phyloP scores from a whole-genome alignment of 2,888 invertebrate genomes.

The Tricholauxania praeusta region DNA sequence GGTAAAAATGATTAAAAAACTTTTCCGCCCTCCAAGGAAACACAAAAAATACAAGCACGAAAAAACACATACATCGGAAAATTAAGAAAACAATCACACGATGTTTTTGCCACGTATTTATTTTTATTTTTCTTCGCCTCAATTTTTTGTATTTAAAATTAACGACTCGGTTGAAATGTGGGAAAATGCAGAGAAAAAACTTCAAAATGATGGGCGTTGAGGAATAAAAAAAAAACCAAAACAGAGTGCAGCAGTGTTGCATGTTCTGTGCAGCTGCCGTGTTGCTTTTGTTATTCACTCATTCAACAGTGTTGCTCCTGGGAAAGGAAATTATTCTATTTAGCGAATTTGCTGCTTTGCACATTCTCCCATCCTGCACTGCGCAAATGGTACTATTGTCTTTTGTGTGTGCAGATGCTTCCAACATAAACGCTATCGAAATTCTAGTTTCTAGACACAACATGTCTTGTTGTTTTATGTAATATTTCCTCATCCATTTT shows the following conservation, averaged over 20 bases:
- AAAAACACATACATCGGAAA: conserved; percentile 33
- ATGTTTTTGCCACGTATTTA: conserved; percentile 16
- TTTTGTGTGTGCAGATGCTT: too few species aligned
- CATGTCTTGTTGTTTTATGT: conserved; percentile 19
- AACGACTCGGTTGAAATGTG: conserved; percentile 5
- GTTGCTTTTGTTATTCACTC: neutral
- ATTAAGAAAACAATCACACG: conserved; percentile 30
- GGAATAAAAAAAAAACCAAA: neutral
- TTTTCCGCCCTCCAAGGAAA: conserved; percentile 52
- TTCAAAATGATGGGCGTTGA: neutral
- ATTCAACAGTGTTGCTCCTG: too few species aligned
- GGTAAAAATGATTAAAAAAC: conserved; percentile 60
- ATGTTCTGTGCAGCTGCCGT: conserved; percentile 26
- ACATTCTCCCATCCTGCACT: too few species aligned
- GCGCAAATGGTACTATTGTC: too few species aligned
- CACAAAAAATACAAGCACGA: conserved; percentile 51
- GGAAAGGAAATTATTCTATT: too few species aligned
- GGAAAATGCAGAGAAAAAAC: neutral
- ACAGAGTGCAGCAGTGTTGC: conserved; percentile 9
- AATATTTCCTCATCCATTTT: conserved; percentile 2
- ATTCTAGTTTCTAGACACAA: neutral
- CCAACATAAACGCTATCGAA: too few species aligned
- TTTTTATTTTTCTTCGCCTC: conserved; percentile 2
- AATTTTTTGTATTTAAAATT: conserved; percentile 24
- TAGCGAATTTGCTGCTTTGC: too few species aligned